Evolutionary conservation across 2,113 vertebrate species (phyloP).

Genomic region (Chaenogobius annularis): DNA sequence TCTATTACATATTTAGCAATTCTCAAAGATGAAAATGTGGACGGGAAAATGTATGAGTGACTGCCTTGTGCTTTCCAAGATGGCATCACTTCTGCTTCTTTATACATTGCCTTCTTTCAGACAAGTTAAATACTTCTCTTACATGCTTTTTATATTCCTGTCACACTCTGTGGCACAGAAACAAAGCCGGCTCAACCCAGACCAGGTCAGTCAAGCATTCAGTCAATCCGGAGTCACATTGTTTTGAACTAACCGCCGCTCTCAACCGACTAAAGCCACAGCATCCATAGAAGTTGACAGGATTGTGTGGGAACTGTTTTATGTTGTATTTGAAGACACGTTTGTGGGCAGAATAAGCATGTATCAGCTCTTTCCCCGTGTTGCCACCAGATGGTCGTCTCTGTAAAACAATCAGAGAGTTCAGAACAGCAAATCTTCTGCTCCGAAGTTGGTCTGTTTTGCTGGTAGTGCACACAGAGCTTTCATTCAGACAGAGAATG

Average conservation of each 20-base stretch:
- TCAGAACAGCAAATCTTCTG: conserved; percentile 36
- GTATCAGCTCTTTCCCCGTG: conserved; percentile 53
- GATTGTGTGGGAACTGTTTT: conserved; percentile 28
- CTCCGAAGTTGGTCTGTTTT: background rate
- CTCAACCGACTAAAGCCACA: conserved; percentile 32
- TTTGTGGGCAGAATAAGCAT: conserved; percentile 48
- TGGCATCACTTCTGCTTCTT: background rate
- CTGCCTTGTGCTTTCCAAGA: background rate
- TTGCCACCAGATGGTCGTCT: conserved; percentile 77
- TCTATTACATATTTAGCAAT: background rate
- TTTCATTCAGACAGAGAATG: conserved; percentile 21
- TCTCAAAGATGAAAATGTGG: background rate
- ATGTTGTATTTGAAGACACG: conserved; percentile 47
- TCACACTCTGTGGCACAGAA: conserved; percentile 50
- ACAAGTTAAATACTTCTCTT: conserved; percentile 59
- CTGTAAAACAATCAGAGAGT: conserved; percentile 61
- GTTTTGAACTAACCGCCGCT: conserved; percentile 66
- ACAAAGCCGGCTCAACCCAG: conserved; percentile 47
- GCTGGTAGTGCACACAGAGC: conserved; percentile 8
- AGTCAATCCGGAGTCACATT: conserved; percentile 59
- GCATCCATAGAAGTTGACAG: conserved; percentile 6
- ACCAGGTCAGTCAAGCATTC: conserved; percentile 57
- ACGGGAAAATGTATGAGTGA: background rate
- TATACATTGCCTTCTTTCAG: background rate
- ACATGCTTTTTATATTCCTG: conserved; percentile 51